Evolutionary conservation across 2,888 invertebrate genomes (phyloP), one percentile per base, ranked within the genome.

Genomic region (Orgyia antiqua): DNA sequence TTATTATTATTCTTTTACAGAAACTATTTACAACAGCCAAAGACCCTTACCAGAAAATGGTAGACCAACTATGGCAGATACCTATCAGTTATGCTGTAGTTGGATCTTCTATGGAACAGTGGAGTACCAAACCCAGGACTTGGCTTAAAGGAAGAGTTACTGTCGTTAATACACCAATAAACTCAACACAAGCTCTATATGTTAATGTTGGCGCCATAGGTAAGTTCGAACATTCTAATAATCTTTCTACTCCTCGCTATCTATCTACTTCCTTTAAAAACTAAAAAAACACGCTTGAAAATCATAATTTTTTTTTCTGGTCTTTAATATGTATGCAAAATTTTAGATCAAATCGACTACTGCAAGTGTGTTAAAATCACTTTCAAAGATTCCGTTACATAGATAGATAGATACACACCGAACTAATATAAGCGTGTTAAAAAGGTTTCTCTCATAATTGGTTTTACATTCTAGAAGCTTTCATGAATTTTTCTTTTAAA

Each of bases 121-220:
- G 72, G 71, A 56, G 43, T 24, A 62, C 76, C 0, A 42, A 44
- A 9, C 79, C 83, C 0, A 63, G 53, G 30, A 42, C 68, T 4
- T 87, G 84, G 84, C 62, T 87, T 4, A 68, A 56, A 4, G 51
- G 57, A 0, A 48, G 68, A 5, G 32, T 55, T 0, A 28, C 42
- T 2, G 42, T 52, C 0, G 38, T 63, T 6, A 27, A 42, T 0
- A 2, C 67, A 1, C 41, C 60, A 0, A 26, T 73, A n/a, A 71
- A 71, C 19, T 60, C 62, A 1, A 72, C 77, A 0, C 89, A 91
- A 76, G 69, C 82, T 1, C 53, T 92, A 1, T 86, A 92, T 26
- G 88, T 91, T 33, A 92, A 92, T 51, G 74, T 91, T 1, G 83
- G 87, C 15, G 88, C 88, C 56, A 86, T 88, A 30, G 89, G 90